A percentile compares a stretch with the other conserved stretches of the same genome.
phyloP scores from a whole-genome alignment of 1,140 invertebrate species.

The Catajapyx aquilonaris region DNA sequence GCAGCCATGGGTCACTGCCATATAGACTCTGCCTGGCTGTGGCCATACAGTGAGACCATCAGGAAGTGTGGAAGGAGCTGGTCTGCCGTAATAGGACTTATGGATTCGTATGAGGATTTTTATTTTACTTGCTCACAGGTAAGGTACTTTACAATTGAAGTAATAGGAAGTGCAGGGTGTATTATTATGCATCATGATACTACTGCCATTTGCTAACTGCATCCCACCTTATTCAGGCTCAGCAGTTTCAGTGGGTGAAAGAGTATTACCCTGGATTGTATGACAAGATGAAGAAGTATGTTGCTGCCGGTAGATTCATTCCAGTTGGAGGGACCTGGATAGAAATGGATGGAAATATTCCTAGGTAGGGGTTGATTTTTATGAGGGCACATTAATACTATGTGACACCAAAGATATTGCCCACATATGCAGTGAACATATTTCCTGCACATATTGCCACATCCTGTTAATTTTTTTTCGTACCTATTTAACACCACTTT shows the following conservation, averaged over 20 bases:
- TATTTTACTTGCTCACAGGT: slow-evolving; percentile 31
- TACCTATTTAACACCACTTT: too few relatives aligned
- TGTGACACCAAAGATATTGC: too few relatives aligned
- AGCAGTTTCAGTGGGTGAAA: slow-evolving; percentile 31
- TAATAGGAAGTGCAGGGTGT: background rate
- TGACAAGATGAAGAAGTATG: slow-evolving; percentile 21
- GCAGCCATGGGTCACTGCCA: slow-evolving; percentile 32
- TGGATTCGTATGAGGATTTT: slow-evolving; percentile 28
- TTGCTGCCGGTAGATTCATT: slow-evolving; percentile 22
- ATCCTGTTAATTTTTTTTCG: too few relatives aligned
- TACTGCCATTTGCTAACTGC: slow-evolving; percentile 2
- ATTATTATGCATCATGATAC: background rate
- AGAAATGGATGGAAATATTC: slow-evolving; percentile 24
- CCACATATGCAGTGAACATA: too few relatives aligned
- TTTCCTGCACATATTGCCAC: too few relatives aligned
- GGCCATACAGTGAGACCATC: slow-evolving; percentile 32
- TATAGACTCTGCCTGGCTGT: slow-evolving; percentile 33
- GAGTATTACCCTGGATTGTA: slow-evolving; percentile 25
- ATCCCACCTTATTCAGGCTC: slow-evolving; percentile 20
- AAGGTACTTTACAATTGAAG: background rate
- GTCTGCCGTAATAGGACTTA: slow-evolving; percentile 23
- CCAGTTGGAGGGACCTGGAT: slow-evolving; percentile 32
- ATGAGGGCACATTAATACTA: background rate
- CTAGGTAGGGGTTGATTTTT: slow-evolving; percentile 7
- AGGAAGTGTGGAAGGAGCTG: slow-evolving; percentile 30